Evolutionary conservation across 2,888 invertebrate species (phyloP).

Genomic region (Osmoderma eremita): DNA sequence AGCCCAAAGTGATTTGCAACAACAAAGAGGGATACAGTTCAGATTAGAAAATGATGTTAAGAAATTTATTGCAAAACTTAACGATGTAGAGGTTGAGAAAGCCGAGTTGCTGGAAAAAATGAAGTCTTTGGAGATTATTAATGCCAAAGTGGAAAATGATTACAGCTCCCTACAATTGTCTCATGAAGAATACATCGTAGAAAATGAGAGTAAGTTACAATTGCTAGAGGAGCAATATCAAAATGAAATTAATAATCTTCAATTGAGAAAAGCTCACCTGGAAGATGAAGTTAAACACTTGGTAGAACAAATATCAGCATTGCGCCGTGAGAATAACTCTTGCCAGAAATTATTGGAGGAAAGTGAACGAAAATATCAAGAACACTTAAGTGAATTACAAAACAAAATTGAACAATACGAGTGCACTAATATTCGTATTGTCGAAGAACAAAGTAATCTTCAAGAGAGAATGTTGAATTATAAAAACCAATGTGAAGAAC

Average conservation of each 20-base stretch:
- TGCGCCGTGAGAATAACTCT: slow-evolving; percentile 11
- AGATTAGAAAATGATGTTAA: slow-evolving; percentile 41
- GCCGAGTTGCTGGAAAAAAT: slow-evolving; percentile 30
- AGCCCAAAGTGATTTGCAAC: slow-evolving; percentile 48
- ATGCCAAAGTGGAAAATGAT: slow-evolving; percentile 29
- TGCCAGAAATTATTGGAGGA: slow-evolving; percentile 4
- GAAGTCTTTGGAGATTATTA: slow-evolving; percentile 23
- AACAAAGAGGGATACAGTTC: slow-evolving; percentile 35
- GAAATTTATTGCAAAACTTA: slow-evolving; percentile 29
- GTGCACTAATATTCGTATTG: slow-evolving; percentile 13
- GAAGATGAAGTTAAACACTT: slow-evolving; percentile 7
- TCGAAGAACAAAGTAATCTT: slow-evolving; percentile 36
- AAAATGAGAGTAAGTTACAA: slow-evolving; percentile 27
- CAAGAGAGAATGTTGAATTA: slow-evolving; percentile 32
- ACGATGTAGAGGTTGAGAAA: slow-evolving; percentile 38
- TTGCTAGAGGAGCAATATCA: slow-evolving; percentile 13
- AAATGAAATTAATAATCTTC: slow-evolving; percentile 27
- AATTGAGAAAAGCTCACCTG: slow-evolving; percentile 15
- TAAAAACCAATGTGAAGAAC: slow-evolving; percentile 23
- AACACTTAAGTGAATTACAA: slow-evolving; percentile 21
- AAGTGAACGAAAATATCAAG: slow-evolving; percentile 7
- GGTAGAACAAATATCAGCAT: neutral
- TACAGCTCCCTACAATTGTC: slow-evolving; percentile 28
- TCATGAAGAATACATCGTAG: slow-evolving; percentile 36
- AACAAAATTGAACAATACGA: slow-evolving; percentile 19